Evolutionary conservation across 2,888 invertebrate species (phyloP), one percentile per base, ranked within the genome.

Genomic region (Bursaphelenchus okinawaensis): DNA sequence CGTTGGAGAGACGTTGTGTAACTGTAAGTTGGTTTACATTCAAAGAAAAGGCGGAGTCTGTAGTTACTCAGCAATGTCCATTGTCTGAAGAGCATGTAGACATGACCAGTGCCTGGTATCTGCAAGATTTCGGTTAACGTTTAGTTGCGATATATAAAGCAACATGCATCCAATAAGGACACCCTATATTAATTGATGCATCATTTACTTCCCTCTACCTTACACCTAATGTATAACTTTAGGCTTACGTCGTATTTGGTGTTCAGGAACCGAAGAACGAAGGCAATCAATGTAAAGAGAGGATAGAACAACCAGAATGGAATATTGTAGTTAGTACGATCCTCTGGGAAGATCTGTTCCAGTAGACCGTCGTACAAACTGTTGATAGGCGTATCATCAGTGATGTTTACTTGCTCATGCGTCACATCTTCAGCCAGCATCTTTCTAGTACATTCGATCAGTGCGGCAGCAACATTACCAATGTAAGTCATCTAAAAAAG

Each of bases 1-100:
- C 71, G 68, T 16, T 26, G 19, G 40, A 75, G 24, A 27, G 66
- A 40, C 20, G 72, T 74, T 19, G 65, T 54, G 40, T 51, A 64
- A 28, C 55, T 62, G 28, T 55, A 72, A 23, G 19, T 19, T 8
- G 72, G 72, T 28, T 55, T 40, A 31, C 24, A 62, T 54, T 69
- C 55, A 26, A 80, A 70, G 62, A 75, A 66, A 12, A 74, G 56
- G 7, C 70, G 67, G 24, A 73, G 66, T 28, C 76, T 76, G 52
- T 67, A 74, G 22, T 74, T 70, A 62, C 72, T 76, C 67, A 77
- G 75, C 65, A 77, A 78, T 1, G 79, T 79, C 79, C 79, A 79
- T 24, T 79, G 79, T 52, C 71, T 74, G 63, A 77, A 74, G 63
- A 75, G 66, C 63, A 79, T 68, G 70, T 77, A 79, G 28, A 79